These are phyloP conservation scores for Caenorhabditis afra DNA, from an alignment of 2,888 invertebrate genomes.

Conservation along the genomic window DNA sequence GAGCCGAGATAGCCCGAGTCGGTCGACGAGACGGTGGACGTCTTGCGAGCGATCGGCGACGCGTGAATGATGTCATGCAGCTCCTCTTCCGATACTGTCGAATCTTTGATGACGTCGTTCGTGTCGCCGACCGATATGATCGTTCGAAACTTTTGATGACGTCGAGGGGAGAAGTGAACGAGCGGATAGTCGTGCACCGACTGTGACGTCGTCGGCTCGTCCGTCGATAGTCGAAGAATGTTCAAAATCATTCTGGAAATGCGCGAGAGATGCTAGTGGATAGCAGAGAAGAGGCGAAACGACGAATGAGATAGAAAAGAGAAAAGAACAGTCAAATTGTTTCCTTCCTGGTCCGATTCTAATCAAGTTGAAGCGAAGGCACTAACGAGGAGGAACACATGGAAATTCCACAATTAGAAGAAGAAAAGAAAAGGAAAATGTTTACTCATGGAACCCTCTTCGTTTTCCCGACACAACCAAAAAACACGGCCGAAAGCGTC, in stretches of 20 bases:
- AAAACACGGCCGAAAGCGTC: too few relatives aligned
- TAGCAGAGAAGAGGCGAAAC: neutral
- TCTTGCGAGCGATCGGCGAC: constrained; percentile 15
- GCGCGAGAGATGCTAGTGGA: neutral
- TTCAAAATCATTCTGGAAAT: constrained; percentile 49
- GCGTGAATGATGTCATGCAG: neutral
- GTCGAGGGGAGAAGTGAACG: constrained; percentile 68
- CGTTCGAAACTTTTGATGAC: constrained; percentile 42
- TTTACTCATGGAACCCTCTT: too few relatives aligned
- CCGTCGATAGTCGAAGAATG: constrained; percentile 46
- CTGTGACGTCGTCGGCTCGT: constrained; percentile 45
- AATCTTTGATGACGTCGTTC: constrained; percentile 37
- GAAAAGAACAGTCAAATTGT: too few relatives aligned
- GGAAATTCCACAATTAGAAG: too few relatives aligned
- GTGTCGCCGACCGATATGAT: constrained; percentile 41
- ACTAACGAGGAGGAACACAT: too few relatives aligned
- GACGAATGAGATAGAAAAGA: too few relatives aligned
- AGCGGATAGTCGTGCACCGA: constrained; percentile 58
- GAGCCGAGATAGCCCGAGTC: constrained; percentile 55
- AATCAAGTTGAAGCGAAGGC: too few relatives aligned
- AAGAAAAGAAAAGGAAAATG: too few relatives aligned
- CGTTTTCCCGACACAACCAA: too few relatives aligned
- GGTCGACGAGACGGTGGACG: constrained; percentile 41
- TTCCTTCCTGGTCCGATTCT: too few relatives aligned
- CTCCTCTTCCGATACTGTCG: constrained; percentile 8